Base-by-base conservation (phyloP, 2,797 vertebrate genomes). In the Sorex maritimensis region DNA sequence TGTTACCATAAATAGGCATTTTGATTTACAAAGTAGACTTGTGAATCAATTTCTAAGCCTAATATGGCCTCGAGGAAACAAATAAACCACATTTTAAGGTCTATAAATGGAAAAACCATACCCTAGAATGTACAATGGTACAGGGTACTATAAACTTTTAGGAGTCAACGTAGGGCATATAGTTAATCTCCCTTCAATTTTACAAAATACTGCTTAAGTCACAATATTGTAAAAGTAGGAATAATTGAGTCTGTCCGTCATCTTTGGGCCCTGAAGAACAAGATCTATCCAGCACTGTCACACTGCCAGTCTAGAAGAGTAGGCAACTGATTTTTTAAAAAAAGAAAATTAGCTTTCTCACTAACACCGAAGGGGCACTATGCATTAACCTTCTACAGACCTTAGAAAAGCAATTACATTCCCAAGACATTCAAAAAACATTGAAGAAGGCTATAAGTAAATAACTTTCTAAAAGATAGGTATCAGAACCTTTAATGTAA, bases 41-140 rank as follows among this genome's bases (percentile, higher is more conserved):
- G 82, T n/a, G 12, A 86, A 46, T 90, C 23, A 77, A 71, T 68
- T 93, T 38, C 26, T 88, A 84, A 81, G 65, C 14, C 63, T 90
- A n/a, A 71, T 86, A 61, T 75, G 26, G 23, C 17, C 89, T 7
- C 46, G 58, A 5, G 3, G 75, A 1, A 44, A 71, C 24, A 80
- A 71, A 92, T 30, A 65, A 82, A 89, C 63, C 46, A 68, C 24
- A 80, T 7, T 81, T 89, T 78, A 41, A 95, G 21, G 52, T 30
- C 58, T 61, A 74, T 21, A 81, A 79, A 71, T 73, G 85, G 34
- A 91, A 74, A 90, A 49, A 69, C 7, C 71, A 63, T 46, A 52
- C 49, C 49, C 49, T 52, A 52, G 10, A 52, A 52, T 14, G 49
- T 52, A 52, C 49, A 52, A 52, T 52, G 49, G 10, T 52, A 14